Evolutionary conservation across 1,140 invertebrate genomes (phyloP).

Genomic region (Heliconius melpomene): DNA sequence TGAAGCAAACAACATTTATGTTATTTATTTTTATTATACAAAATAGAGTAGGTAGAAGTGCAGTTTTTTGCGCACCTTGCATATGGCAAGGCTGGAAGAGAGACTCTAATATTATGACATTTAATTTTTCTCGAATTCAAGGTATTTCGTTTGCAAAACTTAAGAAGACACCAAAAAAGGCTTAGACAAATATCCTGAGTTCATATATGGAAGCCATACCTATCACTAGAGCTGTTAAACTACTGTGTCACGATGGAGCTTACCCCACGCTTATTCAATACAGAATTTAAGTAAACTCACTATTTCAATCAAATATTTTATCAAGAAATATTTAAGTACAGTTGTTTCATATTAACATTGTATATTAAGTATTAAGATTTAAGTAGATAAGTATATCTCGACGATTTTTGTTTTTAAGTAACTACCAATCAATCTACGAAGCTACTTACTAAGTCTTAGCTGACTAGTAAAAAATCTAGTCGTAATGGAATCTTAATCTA

Average conservation of each 20-base stretch:
- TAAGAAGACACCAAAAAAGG: not conserved
- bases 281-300: not conserved
- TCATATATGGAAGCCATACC: too few relatives aligned
- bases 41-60: not conserved
- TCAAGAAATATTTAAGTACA: constrained; percentile 35
- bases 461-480: constrained; percentile 78
- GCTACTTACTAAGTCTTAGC: constrained; percentile 42
- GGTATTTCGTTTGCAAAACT: not conserved
- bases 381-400: constrained; percentile 21
- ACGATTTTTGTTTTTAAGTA: not conserved
- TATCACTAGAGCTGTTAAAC: not conserved
- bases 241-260: not conserved
- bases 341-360: constrained; percentile 16
- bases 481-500: constrained; percentile 50
- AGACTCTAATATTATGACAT: not conserved
- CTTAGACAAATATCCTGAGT: not conserved
- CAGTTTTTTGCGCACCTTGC: not conserved
- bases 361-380: constrained; percentile 30
- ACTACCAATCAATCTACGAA: constrained; percentile 9
- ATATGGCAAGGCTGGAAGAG: not conserved
- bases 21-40: constrained; percentile 18
- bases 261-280: not conserved
- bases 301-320: not conserved
- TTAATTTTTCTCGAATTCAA: not conserved
- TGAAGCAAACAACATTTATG: constrained; percentile 37